Base-by-base conservation (phyloP, 2,888 invertebrate genomes). In the Mesodorylaimus sp. region DNA sequence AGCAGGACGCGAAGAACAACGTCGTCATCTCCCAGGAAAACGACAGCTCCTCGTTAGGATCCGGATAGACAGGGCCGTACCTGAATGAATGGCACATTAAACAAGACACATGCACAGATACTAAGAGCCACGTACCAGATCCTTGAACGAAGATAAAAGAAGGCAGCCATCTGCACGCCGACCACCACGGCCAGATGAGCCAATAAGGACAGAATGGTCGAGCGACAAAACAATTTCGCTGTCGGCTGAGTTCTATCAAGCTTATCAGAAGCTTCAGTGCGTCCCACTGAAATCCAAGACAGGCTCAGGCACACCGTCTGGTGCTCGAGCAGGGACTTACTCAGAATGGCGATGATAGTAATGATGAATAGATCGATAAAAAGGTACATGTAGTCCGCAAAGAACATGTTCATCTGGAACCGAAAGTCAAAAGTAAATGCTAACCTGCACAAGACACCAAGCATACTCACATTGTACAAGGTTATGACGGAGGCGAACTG, bases 1-100 rank as follows among this genome's bases (percentile, higher is more conserved):
- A 83, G 54, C 76, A 73, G 37, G 82, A 80, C 28, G 81, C 72
- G 49, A 77, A 75, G 68, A 84, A 85, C 36, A 67, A 13, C n/a
- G 44, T 23, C 19, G 47, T 47, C 10, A 44, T 24, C 13, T 38
- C 41, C 47, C 47, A 47, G n/a, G n/a, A n/a, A n/a, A n/a, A n/a
- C n/a, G n/a, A n/a, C n/a, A n/a, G n/a, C n/a, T n/a, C n/a, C n/a
- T n/a, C n/a, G n/a, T n/a, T n/a, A n/a, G n/a, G n/a, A n/a, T n/a
- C n/a, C n/a, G n/a, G n/a, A n/a, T n/a, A n/a, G n/a, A n/a, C 36
- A n/a, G n/a, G n/a, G n/a, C n/a, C n/a, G n/a, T n/a, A n/a, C n/a
- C n/a, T n/a, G n/a, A n/a, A n/a, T n/a, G n/a, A n/a, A n/a, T n/a
- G n/a, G n/a, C n/a, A n/a, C n/a, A n/a, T 79, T 80, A 57, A 78